Evolutionary conservation across 2,888 invertebrate genomes (phyloP).

Genomic region (Hanleya hanleyi): DNA sequence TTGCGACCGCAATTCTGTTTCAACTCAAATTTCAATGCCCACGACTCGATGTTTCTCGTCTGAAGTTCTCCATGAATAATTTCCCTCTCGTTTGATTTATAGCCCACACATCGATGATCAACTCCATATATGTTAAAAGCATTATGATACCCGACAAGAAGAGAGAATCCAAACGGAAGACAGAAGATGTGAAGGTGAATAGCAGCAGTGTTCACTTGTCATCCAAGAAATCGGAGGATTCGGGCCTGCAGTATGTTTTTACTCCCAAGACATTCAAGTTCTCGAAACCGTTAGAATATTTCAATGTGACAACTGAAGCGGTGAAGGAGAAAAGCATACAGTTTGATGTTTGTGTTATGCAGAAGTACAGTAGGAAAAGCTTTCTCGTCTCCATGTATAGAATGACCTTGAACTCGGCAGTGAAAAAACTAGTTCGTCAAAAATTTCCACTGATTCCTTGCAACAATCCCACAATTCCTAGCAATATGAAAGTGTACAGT

Average conservation of each 20-base stretch:
- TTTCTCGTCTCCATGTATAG: constrained; percentile 62
- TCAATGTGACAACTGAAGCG: constrained; percentile 50
- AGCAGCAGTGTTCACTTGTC: constrained; percentile 42
- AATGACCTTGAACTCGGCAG: constrained; percentile 57
- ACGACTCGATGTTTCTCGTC: too few relatives aligned
- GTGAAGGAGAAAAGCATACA: constrained; percentile 54
- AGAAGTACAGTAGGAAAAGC: constrained; percentile 56
- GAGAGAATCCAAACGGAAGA: constrained; percentile 61
- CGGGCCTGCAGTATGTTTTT: constrained; percentile 50
- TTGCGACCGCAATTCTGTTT: too few relatives aligned
- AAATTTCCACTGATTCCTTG: constrained; percentile 61
- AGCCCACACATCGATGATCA: constrained; percentile 68
- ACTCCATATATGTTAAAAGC: constrained; percentile 62
- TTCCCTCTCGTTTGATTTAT: constrained; percentile 19
- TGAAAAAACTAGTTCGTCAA: constrained; percentile 60
- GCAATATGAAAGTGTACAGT: constrained; percentile 64
- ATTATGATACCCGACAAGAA: constrained; percentile 64
- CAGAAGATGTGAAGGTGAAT: constrained; percentile 62
- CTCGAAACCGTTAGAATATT: constrained; percentile 59
- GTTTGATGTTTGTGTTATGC: constrained; percentile 64
- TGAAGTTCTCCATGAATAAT: too few relatives aligned
- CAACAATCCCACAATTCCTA: constrained; percentile 62
- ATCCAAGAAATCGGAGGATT: constrained; percentile 24
- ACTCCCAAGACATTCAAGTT: constrained; percentile 55
- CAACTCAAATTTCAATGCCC: too few relatives aligned